Conservation (phyloP, 2,113 vertebrate species). For the Halichoerus grypus region DNA sequence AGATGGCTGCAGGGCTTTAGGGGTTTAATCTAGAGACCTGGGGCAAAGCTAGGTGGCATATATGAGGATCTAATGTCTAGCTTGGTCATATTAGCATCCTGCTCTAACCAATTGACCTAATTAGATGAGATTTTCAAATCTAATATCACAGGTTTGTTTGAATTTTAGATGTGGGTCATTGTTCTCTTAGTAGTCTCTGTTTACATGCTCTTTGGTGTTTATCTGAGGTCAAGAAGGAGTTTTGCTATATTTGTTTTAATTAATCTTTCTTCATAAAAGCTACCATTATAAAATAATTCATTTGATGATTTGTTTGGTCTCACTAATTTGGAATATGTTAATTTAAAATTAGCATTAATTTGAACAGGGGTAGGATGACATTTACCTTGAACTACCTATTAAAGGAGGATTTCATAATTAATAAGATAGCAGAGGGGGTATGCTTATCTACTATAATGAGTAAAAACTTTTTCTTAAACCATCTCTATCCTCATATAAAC, state of each 20-base stretch:
- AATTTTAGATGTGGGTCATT: constrained; percentile 39
- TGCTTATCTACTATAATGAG: background rate
- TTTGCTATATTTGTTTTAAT: background rate
- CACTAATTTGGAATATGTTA: constrained; percentile 37
- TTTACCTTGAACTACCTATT: constrained; percentile 18
- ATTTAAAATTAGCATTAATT: constrained; percentile 54
- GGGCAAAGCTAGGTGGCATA: constrained; percentile 34
- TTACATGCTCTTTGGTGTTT: constrained; percentile 20
- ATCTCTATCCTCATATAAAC: background rate
- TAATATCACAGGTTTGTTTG: constrained; percentile 34
- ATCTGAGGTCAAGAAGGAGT: background rate
- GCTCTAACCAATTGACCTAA: constrained; percentile 67
- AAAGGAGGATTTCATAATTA: constrained; percentile 46
- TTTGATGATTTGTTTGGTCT: constrained; percentile 33
- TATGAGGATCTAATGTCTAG: constrained; percentile 30
- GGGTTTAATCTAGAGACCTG: constrained; percentile 59
- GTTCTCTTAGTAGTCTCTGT: background rate
- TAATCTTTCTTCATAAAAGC: constrained; percentile 15
- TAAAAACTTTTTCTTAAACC: constrained; percentile 5
- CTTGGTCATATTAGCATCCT: constrained; percentile 21
- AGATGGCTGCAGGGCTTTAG: constrained; percentile 68
- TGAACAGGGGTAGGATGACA: background rate
- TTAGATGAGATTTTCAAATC: constrained; percentile 70
- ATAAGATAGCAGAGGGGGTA: background rate
- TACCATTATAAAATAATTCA: constrained; percentile 23